Percentiles rank a stretch among this genome's conserved stretches.
These are phyloP conservation scores for Vicugna pacos DNA, from an alignment of 2,113 vertebrate genomes.

Conservation along the genomic window DNA sequence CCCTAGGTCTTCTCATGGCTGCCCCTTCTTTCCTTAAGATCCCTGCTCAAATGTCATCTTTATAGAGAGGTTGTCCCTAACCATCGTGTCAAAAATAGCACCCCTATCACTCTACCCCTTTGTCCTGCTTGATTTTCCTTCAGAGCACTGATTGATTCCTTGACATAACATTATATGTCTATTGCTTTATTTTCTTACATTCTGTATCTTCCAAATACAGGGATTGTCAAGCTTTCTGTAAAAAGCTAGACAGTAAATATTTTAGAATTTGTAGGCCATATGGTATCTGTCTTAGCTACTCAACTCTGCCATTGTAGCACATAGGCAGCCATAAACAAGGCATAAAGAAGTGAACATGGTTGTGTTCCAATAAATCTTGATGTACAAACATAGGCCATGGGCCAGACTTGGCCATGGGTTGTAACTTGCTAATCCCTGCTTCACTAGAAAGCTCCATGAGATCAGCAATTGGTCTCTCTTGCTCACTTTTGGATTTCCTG, in stretches of 20 bases:
- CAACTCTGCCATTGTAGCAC: background rate
- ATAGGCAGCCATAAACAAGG: background rate
- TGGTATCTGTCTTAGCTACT: background rate
- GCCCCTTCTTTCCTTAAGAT: background rate
- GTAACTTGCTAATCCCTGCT: background rate
- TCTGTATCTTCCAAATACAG: background rate
- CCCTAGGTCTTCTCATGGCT: background rate
- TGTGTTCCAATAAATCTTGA: background rate
- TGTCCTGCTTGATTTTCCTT: slow-evolving; percentile 30
- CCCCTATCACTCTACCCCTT: background rate
- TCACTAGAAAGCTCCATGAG: slow-evolving; percentile 1
- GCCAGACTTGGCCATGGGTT: background rate
- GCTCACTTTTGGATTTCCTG: background rate
- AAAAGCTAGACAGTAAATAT: slow-evolving; percentile 6
- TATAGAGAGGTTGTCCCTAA: background rate
- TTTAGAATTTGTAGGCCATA: background rate
- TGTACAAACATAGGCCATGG: background rate
- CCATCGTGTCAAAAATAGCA: background rate
- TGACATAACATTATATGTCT: background rate
- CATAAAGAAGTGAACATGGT: background rate
- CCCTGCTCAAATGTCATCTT: background rate
- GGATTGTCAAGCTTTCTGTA: background rate
- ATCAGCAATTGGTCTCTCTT: background rate
- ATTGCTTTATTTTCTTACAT: background rate
- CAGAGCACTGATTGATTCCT: background rate